Percentiles rank a stretch among this genome's conserved stretches.
phyloP scores from a whole-genome alignment of 2,888 invertebrate genomes.

The Prosopocoilus inquinatus region DNA sequence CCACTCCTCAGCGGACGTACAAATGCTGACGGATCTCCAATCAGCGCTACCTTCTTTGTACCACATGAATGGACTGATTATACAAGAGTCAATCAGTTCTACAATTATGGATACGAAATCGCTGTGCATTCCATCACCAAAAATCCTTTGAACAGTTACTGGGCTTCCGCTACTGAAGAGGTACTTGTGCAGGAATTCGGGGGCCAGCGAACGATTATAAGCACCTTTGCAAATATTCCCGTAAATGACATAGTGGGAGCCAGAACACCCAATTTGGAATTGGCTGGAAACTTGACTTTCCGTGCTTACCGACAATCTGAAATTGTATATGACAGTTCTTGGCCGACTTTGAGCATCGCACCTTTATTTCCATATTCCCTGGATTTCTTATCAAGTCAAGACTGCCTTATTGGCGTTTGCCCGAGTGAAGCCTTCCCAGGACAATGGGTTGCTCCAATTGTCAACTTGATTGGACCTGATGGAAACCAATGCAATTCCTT shows the following conservation, averaged over 20 bases:
- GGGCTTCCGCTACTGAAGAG: slow-evolving; percentile 38
- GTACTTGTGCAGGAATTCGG: slow-evolving; percentile 43
- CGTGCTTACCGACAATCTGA: slow-evolving; percentile 54
- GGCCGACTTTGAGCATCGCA: slow-evolving; percentile 51
- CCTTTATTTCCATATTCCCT: slow-evolving; percentile 67
- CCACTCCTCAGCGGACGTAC: slow-evolving; percentile 52
- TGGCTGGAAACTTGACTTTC: slow-evolving; percentile 59
- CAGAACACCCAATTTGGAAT: slow-evolving; percentile 53
- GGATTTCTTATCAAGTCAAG: slow-evolving; percentile 58
- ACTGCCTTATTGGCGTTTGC: slow-evolving; percentile 58
- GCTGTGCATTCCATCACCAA: slow-evolving; percentile 63
- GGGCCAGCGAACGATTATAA: slow-evolving; percentile 42
- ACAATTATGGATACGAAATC: slow-evolving; percentile 62
- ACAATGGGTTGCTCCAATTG: slow-evolving; percentile 67
- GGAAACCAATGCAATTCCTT: slow-evolving; percentile 53
- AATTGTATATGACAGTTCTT: slow-evolving; percentile 62
- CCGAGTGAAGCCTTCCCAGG: slow-evolving; percentile 59
- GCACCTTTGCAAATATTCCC: slow-evolving; percentile 46
- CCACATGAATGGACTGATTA: slow-evolving; percentile 69
- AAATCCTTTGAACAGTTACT: slow-evolving; percentile 35
- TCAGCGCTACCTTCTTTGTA: slow-evolving; percentile 67
- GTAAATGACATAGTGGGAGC: slow-evolving; percentile 38
- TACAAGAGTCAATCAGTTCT: slow-evolving; percentile 57
- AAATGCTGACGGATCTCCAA: slow-evolving; percentile 66
- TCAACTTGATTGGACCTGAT: slow-evolving; percentile 54